Conservation (phyloP, 2,113 vertebrate genomes). For the Takifugu bimaculatus region DNA sequence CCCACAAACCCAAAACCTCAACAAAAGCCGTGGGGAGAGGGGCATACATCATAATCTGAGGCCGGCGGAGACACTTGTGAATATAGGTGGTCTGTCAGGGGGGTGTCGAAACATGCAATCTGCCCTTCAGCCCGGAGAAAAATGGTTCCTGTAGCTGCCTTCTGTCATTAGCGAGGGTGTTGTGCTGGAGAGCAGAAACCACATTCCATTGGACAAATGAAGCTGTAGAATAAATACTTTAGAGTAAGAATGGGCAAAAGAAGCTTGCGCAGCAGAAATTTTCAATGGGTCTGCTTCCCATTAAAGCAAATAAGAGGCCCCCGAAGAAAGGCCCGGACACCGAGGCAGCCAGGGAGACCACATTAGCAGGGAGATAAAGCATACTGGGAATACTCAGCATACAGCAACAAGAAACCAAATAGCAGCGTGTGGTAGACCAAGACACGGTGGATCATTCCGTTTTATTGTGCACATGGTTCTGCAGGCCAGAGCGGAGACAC, state of each 20-base stretch:
- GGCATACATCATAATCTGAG: background rate
- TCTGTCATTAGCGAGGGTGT: slow-evolving; percentile 43
- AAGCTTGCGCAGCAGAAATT: slow-evolving; percentile 42
- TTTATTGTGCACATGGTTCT: slow-evolving; percentile 69
- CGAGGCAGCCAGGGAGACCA: slow-evolving; percentile 44
- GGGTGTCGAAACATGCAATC: slow-evolving; percentile 41
- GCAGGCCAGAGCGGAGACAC: slow-evolving; percentile 45
- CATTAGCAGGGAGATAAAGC: slow-evolving; percentile 26
- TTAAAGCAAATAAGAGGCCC: slow-evolving; percentile 50
- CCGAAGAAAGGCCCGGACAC: slow-evolving; percentile 25
- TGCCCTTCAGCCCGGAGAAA: slow-evolving; percentile 14
- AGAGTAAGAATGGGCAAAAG: slow-evolving; percentile 34
- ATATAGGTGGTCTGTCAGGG: slow-evolving; percentile 51
- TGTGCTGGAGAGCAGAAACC: slow-evolving; percentile 3
- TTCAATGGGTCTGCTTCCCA: slow-evolving; percentile 53
- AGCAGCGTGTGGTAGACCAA: slow-evolving; percentile 41
- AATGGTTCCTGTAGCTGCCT: slow-evolving; percentile 16
- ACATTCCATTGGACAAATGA: slow-evolving; percentile 17
- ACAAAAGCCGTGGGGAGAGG: slow-evolving; percentile 9
- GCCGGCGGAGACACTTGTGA: slow-evolving; percentile 17
- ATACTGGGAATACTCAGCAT: slow-evolving; percentile 33
- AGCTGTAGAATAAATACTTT: slow-evolving; percentile 43
- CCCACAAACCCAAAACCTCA: slow-evolving; percentile 26
- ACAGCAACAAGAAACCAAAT: slow-evolving; percentile 40
- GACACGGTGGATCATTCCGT: slow-evolving; percentile 45